A percentile compares a stretch with the other conserved stretches of the same genome.
phyloP scores from a whole-genome alignment of 2,797 vertebrate genomes.

The Anguilla obscura region DNA sequence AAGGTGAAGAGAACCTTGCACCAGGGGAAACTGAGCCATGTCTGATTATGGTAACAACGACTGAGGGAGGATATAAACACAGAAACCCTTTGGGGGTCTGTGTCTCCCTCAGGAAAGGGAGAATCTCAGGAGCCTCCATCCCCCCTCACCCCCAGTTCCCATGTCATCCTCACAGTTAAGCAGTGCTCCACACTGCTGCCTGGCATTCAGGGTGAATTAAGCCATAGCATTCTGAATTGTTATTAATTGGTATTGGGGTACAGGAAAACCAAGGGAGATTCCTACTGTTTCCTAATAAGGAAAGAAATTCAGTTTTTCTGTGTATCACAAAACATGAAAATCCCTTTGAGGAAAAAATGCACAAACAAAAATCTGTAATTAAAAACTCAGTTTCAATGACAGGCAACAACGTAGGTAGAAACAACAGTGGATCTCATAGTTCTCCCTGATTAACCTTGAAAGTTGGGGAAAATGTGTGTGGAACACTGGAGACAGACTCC shows the following conservation, averaged over 20 bases:
- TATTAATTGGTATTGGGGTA: conserved; percentile 5
- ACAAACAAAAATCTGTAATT: neutral
- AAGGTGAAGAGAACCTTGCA: neutral
- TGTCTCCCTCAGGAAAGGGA: too few species aligned
- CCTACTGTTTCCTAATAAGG: neutral
- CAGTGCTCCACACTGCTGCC: neutral
- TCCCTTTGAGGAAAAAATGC: neutral
- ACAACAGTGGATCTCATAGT: neutral
- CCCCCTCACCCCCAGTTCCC: neutral
- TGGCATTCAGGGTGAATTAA: neutral
- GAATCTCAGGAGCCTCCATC: neutral
- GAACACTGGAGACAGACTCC: neutral
- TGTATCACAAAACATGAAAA: neutral
- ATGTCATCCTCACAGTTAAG: neutral
- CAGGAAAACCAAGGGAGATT: neutral
- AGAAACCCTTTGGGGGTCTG: too few species aligned
- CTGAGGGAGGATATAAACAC: too few species aligned
- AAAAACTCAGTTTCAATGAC: neutral
- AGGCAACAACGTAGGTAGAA: neutral
- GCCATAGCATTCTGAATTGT: neutral
- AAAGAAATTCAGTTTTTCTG: neutral
- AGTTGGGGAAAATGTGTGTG: neutral
- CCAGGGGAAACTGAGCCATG: neutral
- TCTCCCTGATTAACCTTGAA: neutral
- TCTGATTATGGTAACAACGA: too few species aligned